Evolutionary conservation across 2,888 invertebrate species (phyloP).

Genomic region (Chrysopilus asiliformis): DNA sequence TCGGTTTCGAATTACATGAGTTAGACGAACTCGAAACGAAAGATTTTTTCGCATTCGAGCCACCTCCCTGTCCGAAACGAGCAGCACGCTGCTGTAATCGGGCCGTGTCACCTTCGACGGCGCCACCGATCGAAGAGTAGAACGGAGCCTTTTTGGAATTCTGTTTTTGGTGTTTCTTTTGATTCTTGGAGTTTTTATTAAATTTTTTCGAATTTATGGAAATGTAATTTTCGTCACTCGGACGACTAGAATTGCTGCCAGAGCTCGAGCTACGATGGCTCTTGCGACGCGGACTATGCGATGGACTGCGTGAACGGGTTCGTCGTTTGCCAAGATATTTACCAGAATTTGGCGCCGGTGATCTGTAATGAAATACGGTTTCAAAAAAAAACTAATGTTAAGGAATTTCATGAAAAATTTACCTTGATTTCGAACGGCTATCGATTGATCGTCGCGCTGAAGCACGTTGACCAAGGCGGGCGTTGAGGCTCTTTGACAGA

Average conservation of each 20-base stretch:
- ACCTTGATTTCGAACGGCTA: constrained; percentile 30
- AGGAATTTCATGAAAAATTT: not conserved
- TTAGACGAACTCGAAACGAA: constrained; percentile 26
- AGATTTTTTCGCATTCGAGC: constrained; percentile 10
- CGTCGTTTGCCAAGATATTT: too few relatives aligned
- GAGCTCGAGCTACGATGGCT: constrained; percentile 32
- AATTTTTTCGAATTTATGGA: constrained; percentile 27
- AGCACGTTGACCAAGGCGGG: constrained; percentile 43
- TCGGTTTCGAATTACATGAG: constrained; percentile 11
- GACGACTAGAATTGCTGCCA: constrained; percentile 34
- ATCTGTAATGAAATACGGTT: constrained; percentile 7
- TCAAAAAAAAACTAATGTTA: not conserved
- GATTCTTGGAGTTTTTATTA: constrained; percentile 32
- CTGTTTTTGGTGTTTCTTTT: constrained; percentile 24
- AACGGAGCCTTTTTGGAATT: constrained; percentile 44
- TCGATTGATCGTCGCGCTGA: constrained; percentile 31
- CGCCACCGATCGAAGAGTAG: constrained; percentile 51
- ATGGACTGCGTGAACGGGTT: constrained; percentile 25
- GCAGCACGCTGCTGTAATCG: constrained; percentile 80
- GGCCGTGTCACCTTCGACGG: constrained; percentile 60
- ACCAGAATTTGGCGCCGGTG: constrained; percentile 9
- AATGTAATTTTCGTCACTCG: constrained; percentile 22
- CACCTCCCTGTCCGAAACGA: constrained; percentile 46
- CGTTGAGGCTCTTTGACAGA: constrained; percentile 45
- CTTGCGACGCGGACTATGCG: constrained; percentile 41